Conservation (phyloP, 2,888 invertebrate genomes). For the Chrysolina haemoptera region DNA sequence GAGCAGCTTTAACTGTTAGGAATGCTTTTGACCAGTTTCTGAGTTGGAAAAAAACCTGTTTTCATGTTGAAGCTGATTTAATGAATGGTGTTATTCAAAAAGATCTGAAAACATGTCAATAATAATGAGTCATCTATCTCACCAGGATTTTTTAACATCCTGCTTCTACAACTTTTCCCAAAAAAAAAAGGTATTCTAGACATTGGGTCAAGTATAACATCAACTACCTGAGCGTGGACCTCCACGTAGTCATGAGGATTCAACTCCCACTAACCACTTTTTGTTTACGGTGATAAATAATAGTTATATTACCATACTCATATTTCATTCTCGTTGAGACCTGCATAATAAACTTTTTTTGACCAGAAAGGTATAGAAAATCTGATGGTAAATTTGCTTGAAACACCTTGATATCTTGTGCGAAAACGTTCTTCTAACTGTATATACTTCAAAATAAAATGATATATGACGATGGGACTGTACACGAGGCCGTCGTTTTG, state of each 20-base stretch:
- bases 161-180: too few relatives aligned
- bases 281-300: not conserved
- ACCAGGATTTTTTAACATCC: too few relatives aligned
- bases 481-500: not conserved
- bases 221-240: not conserved
- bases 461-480: not conserved
- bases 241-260: not conserved
- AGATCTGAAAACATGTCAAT: too few relatives aligned
- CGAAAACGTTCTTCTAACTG: not conserved
- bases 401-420: conserved; percentile 6
- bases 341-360: not conserved
- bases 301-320: conserved; percentile 9
- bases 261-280: conserved; percentile 2
- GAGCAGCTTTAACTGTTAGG: too few relatives aligned
- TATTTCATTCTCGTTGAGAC: conserved; percentile 1
- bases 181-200: not conserved
- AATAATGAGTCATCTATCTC: too few relatives aligned
- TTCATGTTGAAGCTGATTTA: too few relatives aligned
- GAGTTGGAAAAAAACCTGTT: too few relatives aligned
- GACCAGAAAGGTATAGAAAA: not conserved
- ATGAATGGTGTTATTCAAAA: too few relatives aligned
- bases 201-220: not conserved
- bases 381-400: conserved; percentile 6
- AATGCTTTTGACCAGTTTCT: too few relatives aligned
- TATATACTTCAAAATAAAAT: not conserved